Conservation (phyloP, 1,140 invertebrate genomes). For the Plutomurus gul region DNA sequence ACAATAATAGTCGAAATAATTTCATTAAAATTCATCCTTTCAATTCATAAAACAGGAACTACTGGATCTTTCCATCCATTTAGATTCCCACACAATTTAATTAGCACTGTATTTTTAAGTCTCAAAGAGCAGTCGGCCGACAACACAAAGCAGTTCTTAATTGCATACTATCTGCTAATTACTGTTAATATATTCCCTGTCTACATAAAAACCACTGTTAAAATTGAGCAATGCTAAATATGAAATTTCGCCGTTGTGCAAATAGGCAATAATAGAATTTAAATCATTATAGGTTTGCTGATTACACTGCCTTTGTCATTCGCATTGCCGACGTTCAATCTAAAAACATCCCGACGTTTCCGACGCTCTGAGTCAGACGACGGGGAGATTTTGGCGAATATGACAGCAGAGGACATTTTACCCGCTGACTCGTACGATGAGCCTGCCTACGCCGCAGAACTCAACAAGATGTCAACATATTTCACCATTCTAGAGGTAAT, state of each 20-base stretch:
- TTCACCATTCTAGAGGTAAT: conserved; percentile 53
- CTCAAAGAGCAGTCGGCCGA: too few relatives aligned
- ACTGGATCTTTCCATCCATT: too few relatives aligned
- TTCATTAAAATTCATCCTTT: neutral
- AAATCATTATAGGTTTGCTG: conserved; percentile 46
- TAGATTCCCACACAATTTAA: too few relatives aligned
- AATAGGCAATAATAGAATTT: neutral
- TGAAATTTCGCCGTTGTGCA: neutral
- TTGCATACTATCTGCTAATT: too few relatives aligned
- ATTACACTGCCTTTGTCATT: conserved; percentile 53
- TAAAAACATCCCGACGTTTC: conserved; percentile 46
- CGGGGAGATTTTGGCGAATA: conserved; percentile 30
- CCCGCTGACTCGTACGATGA: conserved; percentile 52
- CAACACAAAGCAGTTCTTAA: too few relatives aligned
- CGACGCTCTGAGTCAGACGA: conserved; percentile 15
- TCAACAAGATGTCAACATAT: conserved; percentile 52
- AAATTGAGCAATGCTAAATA: too few relatives aligned
- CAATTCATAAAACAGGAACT: too few relatives aligned
- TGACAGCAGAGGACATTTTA: conserved; percentile 51
- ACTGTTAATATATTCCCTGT: too few relatives aligned
- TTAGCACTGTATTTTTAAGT: too few relatives aligned
- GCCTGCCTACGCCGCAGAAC: conserved; percentile 49
- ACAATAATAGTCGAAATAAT: too few relatives aligned
- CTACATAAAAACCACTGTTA: too few relatives aligned
- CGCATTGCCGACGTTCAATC: conserved; percentile 52